Percentiles rank a stretch among this genome's conserved stretches.
These are phyloP conservation scores for Ooceraea biroi DNA, from an alignment of 1,140 invertebrate species.

Conservation along the genomic window DNA sequence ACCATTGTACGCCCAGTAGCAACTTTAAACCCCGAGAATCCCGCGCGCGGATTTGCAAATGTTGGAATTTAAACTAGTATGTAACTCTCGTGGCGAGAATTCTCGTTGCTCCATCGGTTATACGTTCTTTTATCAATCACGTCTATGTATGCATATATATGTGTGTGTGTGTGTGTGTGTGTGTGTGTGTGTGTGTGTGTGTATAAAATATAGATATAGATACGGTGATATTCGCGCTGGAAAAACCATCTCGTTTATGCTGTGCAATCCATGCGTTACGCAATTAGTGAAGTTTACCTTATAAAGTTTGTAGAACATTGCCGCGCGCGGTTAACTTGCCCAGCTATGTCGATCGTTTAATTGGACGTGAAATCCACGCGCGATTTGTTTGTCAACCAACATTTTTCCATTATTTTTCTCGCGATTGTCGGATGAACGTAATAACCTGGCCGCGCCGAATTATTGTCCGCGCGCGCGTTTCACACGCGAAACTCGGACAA, in stretches of 20 bases:
- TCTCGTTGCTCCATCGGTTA: constrained; percentile 26
- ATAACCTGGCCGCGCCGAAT: constrained; percentile 47
- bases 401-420: constrained; percentile 31
- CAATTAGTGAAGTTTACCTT: constrained; percentile 5
- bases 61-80: constrained; percentile 54
- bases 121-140: constrained; percentile 59
- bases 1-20: constrained; percentile 61
- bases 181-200: too few relatives aligned
- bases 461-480: constrained; percentile 55
- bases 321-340: neutral
- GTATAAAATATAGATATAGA: too few relatives aligned
- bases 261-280: neutral
- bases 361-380: neutral
- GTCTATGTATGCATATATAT: constrained; percentile 31
- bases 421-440: constrained; percentile 34
- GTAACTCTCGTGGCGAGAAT: constrained; percentile 12
- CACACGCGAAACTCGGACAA: constrained; percentile 37
- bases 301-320: constrained; percentile 3
- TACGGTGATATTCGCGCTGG: too few relatives aligned
- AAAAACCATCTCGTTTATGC: neutral
- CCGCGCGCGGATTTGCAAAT: constrained; percentile 18
- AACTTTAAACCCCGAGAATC: constrained; percentile 45
- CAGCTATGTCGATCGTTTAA: constrained; percentile 25
- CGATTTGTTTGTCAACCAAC: neutral
- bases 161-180: neutral